phyloP scores from a whole-genome alignment of 2,888 invertebrate species.

The Camptogramma bilineatum region DNA sequence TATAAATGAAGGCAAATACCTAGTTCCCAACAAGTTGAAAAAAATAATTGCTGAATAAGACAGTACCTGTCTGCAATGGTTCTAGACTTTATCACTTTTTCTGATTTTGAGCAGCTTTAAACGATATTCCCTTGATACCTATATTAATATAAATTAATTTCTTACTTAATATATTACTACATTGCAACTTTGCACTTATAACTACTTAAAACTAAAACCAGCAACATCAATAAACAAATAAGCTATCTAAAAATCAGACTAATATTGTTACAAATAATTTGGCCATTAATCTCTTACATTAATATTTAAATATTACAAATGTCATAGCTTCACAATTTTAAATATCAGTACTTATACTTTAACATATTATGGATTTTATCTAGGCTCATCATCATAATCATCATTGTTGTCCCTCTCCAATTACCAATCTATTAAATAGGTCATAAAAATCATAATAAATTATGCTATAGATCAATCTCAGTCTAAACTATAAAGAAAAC shows the following conservation, averaged over 20 bases:
- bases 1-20: background rate
- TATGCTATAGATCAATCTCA: too few species aligned
- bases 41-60: background rate
- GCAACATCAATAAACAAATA: slow-evolving; percentile 8
- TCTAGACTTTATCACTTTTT: background rate
- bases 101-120: background rate
- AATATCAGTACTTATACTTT: too few species aligned
- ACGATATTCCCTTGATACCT: background rate
- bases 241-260: slow-evolving; percentile 24
- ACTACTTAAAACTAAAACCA: slow-evolving; percentile 10
- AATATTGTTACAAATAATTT: slow-evolving; percentile 21
- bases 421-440: too few species aligned
- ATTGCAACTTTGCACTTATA: background rate
- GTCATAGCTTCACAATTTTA: background rate
- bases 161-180: background rate
- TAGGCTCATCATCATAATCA: too few species aligned
- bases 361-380: too few species aligned
- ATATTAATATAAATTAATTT: background rate
- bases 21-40: too few species aligned
- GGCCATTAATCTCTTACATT: slow-evolving; percentile 16
- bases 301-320: background rate
- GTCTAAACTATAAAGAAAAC: too few species aligned
- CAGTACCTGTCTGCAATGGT: background rate
- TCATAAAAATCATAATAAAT: too few species aligned
- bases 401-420: too few species aligned